phyloP scores from a whole-genome alignment of 2,888 invertebrate species.

The Caenorhabditis sp. region DNA sequence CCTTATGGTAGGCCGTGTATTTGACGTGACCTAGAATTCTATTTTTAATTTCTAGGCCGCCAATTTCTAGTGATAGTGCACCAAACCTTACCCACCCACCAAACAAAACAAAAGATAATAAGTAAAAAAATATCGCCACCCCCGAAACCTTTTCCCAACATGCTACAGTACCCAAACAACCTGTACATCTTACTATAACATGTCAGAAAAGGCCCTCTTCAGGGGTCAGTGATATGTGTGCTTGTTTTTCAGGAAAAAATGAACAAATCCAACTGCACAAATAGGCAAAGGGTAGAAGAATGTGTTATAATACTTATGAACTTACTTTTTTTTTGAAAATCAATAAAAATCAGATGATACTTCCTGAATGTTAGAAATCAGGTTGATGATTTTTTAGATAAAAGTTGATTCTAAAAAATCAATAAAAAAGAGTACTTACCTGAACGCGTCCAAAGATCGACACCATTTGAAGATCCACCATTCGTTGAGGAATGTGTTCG shows the following conservation, averaged over 20 bases:
- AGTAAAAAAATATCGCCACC: too few species aligned
- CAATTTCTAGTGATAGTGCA: too few species aligned
- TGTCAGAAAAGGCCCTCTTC: too few species aligned
- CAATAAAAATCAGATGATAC: constrained; percentile 1
- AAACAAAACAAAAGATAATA: too few species aligned
- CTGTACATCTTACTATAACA: too few species aligned
- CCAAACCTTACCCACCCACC: too few species aligned
- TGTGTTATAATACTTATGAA: neutral
- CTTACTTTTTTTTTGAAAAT: neutral
- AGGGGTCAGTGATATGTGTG: neutral
- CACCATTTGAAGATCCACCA: constrained; percentile 32
- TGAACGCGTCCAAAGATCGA: constrained; percentile 36
- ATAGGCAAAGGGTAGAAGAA: too few species aligned
- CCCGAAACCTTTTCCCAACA: too few species aligned
- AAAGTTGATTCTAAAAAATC: neutral
- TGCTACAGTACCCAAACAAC: too few species aligned
- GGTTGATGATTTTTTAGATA: neutral
- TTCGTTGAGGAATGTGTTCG: constrained; percentile 21
- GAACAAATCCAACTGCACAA: neutral
- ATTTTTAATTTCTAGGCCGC: too few species aligned
- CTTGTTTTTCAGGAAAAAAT: neutral
- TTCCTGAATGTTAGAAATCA: neutral
- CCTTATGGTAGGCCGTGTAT: too few species aligned
- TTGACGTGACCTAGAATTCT: too few species aligned
- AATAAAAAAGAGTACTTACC: constrained; percentile 15